A percentile compares a stretch with the other conserved stretches of the same genome.
Conservation (phyloP, 2,797 vertebrate species). For the Melanotaenia nigrans region DNA sequence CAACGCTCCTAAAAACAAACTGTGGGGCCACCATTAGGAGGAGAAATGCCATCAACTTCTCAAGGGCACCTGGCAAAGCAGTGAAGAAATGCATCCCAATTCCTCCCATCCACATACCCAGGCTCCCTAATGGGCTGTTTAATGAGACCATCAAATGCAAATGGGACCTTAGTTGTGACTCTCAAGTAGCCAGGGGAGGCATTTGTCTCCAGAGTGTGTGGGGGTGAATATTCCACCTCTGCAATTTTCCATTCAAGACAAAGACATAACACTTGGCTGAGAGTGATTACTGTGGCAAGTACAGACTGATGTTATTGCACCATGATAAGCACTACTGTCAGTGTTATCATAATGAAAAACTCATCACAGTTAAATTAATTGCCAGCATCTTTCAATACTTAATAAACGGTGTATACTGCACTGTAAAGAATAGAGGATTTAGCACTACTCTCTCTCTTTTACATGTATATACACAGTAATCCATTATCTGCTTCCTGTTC, state of each 20-base stretch:
- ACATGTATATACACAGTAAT: not conserved
- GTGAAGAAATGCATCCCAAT: conserved; percentile 11
- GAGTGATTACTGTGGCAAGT: conserved; percentile 41
- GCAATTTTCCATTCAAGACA: conserved; percentile 58
- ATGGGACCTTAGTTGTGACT: conserved; percentile 61
- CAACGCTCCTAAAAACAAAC: conserved; percentile 10
- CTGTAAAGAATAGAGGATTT: no score
- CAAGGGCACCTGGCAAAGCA: conserved; percentile 35
- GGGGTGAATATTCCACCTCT: conserved; percentile 60
- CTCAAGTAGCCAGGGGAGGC: conserved; percentile 39
- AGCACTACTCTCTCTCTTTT: no score
- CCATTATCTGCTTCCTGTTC: no score
- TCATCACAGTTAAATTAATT: conserved; percentile 19
- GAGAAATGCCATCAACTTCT: conserved; percentile 33
- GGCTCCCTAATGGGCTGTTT: conserved; percentile 55
- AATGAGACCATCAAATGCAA: conserved; percentile 71
- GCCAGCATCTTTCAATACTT: not conserved
- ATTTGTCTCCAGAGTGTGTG: conserved; percentile 40
- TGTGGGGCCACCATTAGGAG: conserved; percentile 3
- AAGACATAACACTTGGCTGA: conserved; percentile 43
- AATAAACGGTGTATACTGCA: conserved; percentile 5
- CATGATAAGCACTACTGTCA: conserved; percentile 29
- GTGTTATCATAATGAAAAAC: conserved; percentile 17
- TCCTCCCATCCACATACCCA: conserved; percentile 16
- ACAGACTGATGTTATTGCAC: conserved; percentile 28